A percentile compares a stretch with the other conserved stretches of the same genome.
Evolutionary conservation across 2,888 invertebrate genomes (phyloP).

Genomic region (Acleris cristana): DNA sequence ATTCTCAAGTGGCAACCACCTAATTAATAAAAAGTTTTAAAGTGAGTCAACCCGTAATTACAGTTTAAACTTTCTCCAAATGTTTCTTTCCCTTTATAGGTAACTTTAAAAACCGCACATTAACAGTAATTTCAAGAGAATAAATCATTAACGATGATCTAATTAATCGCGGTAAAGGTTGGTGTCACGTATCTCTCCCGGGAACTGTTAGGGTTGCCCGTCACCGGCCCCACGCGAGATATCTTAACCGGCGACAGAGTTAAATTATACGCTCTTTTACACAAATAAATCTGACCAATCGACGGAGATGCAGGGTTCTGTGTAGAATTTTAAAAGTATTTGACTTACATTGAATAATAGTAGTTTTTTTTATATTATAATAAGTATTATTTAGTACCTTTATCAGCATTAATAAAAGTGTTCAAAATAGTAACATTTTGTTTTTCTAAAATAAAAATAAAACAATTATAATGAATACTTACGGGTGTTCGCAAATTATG

Average conservation of each 20-base stretch:
- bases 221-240: constrained; percentile 66
- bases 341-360: too few relatives aligned
- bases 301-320: constrained; percentile 45
- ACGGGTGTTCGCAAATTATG: too few relatives aligned
- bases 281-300: constrained; percentile 52
- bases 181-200: constrained; percentile 44
- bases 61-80: background rate
- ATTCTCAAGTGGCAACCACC: constrained; percentile 12
- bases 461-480: too few relatives aligned
- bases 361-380: background rate
- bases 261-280: constrained; percentile 75
- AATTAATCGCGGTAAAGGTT: constrained; percentile 48
- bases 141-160: constrained; percentile 45
- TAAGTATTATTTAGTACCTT: too few relatives aligned
- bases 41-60: too few relatives aligned
- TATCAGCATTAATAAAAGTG: too few relatives aligned
- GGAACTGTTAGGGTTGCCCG: constrained; percentile 44
- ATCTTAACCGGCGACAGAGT: constrained; percentile 66
- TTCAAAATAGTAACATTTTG: too few relatives aligned
- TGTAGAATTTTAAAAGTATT: background rate
- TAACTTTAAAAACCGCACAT: background rate
- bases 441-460: too few relatives aligned
- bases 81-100: background rate
- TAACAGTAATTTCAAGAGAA: constrained; percentile 26
- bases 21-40: too few relatives aligned